Conservation (phyloP, 2,888 invertebrate species). For the Tricholauxania praeusta region DNA sequence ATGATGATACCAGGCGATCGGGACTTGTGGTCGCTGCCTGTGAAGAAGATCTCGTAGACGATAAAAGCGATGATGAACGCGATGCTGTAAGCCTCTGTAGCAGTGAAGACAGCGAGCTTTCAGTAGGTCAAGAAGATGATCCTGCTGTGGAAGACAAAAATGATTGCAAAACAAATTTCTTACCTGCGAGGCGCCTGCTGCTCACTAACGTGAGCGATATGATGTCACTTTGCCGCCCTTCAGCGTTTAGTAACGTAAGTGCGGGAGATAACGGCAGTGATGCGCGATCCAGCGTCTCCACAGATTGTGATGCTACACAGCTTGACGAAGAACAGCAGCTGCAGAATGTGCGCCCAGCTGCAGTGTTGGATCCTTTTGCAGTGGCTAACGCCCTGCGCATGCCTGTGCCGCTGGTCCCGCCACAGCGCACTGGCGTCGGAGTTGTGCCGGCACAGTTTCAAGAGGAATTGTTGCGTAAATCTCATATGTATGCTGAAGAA, state of each 20-base stretch:
- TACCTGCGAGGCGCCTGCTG: slow-evolving; percentile 50
- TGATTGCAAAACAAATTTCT: slow-evolving; percentile 15
- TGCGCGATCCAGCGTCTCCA: slow-evolving; percentile 47
- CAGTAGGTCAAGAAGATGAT: slow-evolving; percentile 79
- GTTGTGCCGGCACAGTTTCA: slow-evolving; percentile 59
- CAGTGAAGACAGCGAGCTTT: slow-evolving; percentile 83
- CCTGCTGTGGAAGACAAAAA: slow-evolving; percentile 23
- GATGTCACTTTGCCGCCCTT: slow-evolving; percentile 52
- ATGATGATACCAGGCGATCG: background rate
- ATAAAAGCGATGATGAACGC: slow-evolving; percentile 54
- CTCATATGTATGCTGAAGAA: slow-evolving; percentile 67
- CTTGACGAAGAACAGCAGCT: background rate
- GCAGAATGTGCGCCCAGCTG: slow-evolving; percentile 8
- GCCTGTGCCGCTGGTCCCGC: slow-evolving; percentile 49
- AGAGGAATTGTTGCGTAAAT: slow-evolving; percentile 67
- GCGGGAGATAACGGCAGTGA: slow-evolving; percentile 43
- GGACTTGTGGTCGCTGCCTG: background rate
- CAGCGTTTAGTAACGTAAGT: slow-evolving; percentile 52
- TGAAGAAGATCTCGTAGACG: slow-evolving; percentile 48
- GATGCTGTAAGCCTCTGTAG: slow-evolving; percentile 77
- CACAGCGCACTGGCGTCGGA: slow-evolving; percentile 34
- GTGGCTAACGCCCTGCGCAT: slow-evolving; percentile 53
- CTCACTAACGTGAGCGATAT: slow-evolving; percentile 47
- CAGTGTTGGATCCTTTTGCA: slow-evolving; percentile 50
- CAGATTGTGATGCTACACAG: slow-evolving; percentile 41